Base-by-base conservation (phyloP, 1,140 invertebrate species). In the Metaphire vulgaris region DNA sequence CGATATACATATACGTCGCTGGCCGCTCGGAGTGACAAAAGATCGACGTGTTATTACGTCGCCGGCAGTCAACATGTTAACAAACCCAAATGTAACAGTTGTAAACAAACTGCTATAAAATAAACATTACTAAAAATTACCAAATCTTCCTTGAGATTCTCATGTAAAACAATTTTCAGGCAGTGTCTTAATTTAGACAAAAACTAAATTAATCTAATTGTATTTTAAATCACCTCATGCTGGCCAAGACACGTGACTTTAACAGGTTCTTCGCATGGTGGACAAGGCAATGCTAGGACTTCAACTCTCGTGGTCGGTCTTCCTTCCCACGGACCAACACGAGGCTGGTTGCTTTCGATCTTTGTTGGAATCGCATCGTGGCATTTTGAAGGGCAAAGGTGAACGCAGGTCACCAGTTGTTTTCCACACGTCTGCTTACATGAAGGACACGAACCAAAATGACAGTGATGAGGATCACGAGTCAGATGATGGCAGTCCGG, bases 371-470 rank as follows among this genome's bases (percentile, higher is more conserved):
- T 91, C 80, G 91, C 90, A 33, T 91, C 90, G 85, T 97, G 96
- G 85, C 96, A 98, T 28, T 86, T 77, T 0, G 88, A 88, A 67
- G 89, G 88, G 86, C 95, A 97, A 0, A 85, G 82, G 85, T 98
- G 95, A 0, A 86, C 86, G 87, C 95, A 98, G n/a, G 80, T 83
- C 32, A 87, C 82, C 15, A 88, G 82, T 0, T 79, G 76, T 80
- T 91, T 90, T 0, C 85, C 86, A 85, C 95, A 97, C 21, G 90
- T 85, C 81, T 92, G 90, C 56, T 87, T 87, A 83, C 95, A 97
- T 0, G 91, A 89, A 12, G 94, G 94, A 86, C 95, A 97, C 15
- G 90, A 88, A 0, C 92, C 92, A 84, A 93, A 93, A 85, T 97
- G 95, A 83, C 95, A 97, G 31, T 88, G 88, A 84, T 97, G 95